Conservation (phyloP, 1,140 invertebrate genomes). For the Brachionus rubens region DNA sequence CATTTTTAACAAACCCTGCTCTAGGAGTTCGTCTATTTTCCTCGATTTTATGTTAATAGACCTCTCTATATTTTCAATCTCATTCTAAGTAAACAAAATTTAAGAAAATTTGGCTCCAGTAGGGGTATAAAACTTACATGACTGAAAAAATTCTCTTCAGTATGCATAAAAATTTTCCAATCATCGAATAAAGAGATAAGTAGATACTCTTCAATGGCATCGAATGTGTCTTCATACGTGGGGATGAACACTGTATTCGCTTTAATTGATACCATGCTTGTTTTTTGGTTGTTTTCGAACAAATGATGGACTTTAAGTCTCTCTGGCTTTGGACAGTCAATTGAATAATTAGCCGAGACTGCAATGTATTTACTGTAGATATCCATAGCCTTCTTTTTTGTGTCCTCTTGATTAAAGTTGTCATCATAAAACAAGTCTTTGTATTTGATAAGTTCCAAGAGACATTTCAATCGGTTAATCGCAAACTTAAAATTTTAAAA, state of each 20-base stretch:
- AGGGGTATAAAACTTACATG: no score
- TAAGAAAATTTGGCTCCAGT: background rate
- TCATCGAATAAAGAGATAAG: constrained; percentile 13
- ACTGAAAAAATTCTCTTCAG: constrained; percentile 32
- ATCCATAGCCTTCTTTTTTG: constrained; percentile 38
- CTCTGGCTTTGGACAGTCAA: constrained; percentile 27
- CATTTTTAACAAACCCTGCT: constrained; percentile 16
- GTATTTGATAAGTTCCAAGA: constrained; percentile 21
- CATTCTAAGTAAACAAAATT: constrained; percentile 8
- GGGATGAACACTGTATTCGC: constrained; percentile 10
- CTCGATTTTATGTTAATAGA: constrained; percentile 42
- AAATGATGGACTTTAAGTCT: constrained; percentile 33
- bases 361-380: constrained; percentile 30
- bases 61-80: constrained; percentile 38
- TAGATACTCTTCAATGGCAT: constrained; percentile 31
- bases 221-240: constrained; percentile 31
- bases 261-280: constrained; percentile 3
- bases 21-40: constrained; percentile 40
- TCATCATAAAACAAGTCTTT: constrained; percentile 44
- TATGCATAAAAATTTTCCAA: constrained; percentile 38
- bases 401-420: constrained; percentile 39
- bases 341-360: constrained; percentile 19
- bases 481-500: constrained; percentile 30
- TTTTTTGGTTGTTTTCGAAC: background rate
- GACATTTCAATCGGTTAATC: constrained; percentile 16